Evolutionary conservation across 2,797 vertebrate species (phyloP), one percentile per base, ranked within the genome.

Genomic region (Simalia tracyae): DNA sequence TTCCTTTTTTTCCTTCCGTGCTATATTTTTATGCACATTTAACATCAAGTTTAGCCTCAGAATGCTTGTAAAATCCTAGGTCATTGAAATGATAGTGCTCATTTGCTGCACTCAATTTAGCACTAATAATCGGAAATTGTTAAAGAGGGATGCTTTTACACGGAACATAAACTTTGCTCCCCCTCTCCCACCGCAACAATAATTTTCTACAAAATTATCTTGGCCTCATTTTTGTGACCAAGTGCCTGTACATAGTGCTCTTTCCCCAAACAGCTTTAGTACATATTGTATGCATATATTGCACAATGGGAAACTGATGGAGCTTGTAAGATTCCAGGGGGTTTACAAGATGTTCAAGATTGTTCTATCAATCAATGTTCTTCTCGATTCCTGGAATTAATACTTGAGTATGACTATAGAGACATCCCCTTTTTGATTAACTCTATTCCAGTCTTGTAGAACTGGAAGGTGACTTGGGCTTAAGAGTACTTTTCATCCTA

Each of bases 81-180:
- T 96, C 97, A 96, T 95, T 93, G 96, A 95, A 96, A 95, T 91
- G 91, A 93, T 94, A 68, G 86, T 84, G 86, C 95, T 97, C 97
- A 96, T 98, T 97, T 97, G 97, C 97, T 97, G 95, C 96, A 97
- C 96, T 97, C 96, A 97, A 97, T 98, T 97, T 97, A 97, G 96
- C 93, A 24, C 97, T 97, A 98, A 98, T 97, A 97, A 98, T 97
- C 96, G 96, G 96, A 97, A 98, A 97, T 95, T 96, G 95, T 96
- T 97, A 97, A 96, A 95, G 2, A 0, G 97, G 97, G 97, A 97
- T 96, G 96, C 95, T 97, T 96, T 95, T 97, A 94, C 96, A 96
- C 94, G 96, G 96, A 96, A 97, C 94, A 95, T 96, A 97, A 97
- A 97, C 95, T 95, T 96, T 89, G 96, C 95, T 94, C 86, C 72